phyloP scores from a whole-genome alignment of 2,888 invertebrate genomes.

The Tryphoninae sp. region DNA sequence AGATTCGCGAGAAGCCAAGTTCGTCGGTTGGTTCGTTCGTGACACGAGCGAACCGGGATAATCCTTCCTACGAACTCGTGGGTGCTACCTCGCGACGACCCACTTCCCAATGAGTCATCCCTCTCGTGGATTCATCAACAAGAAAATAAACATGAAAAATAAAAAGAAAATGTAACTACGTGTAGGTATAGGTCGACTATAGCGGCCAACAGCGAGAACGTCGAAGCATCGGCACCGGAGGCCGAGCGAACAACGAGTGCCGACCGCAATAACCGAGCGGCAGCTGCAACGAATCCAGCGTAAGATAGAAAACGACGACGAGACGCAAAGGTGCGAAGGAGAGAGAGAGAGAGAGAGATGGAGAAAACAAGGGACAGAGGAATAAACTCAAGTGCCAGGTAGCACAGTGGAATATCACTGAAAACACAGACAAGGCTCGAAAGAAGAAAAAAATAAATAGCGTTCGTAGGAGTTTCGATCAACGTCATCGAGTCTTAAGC shows the following conservation, averaged over 20 bases:
- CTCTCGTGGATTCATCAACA: conserved; percentile 41
- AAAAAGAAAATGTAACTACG: conserved; percentile 18
- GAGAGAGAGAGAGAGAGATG: conserved; percentile 11
- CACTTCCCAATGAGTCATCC: conserved; percentile 61
- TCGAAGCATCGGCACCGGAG: conserved; percentile 29
- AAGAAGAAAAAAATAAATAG: not conserved
- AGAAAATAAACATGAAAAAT: conserved; percentile 18
- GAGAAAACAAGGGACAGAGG: conserved; percentile 1
- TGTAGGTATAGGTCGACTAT: conserved; percentile 3
- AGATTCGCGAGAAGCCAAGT: conserved; percentile 37
- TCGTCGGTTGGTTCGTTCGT: conserved; percentile 30
- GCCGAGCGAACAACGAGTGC: conserved; percentile 27
- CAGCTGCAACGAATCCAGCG: conserved; percentile 34
- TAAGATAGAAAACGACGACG: conserved; percentile 22
- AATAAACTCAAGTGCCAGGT: conserved; percentile 11
- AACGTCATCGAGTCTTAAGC: conserved; percentile 8
- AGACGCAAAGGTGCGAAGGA: not conserved
- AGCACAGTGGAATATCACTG: conserved; percentile 15
- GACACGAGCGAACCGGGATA: conserved; percentile 48
- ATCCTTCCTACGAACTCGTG: conserved; percentile 52
- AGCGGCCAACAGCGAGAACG: not conserved
- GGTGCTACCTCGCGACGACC: conserved; percentile 55
- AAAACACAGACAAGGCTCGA: conserved; percentile 12
- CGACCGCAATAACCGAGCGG: conserved; percentile 45
- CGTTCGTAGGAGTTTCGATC: conserved; percentile 28